Base-by-base conservation (phyloP, 2,888 invertebrate species). In the Harpalus rubripes region DNA sequence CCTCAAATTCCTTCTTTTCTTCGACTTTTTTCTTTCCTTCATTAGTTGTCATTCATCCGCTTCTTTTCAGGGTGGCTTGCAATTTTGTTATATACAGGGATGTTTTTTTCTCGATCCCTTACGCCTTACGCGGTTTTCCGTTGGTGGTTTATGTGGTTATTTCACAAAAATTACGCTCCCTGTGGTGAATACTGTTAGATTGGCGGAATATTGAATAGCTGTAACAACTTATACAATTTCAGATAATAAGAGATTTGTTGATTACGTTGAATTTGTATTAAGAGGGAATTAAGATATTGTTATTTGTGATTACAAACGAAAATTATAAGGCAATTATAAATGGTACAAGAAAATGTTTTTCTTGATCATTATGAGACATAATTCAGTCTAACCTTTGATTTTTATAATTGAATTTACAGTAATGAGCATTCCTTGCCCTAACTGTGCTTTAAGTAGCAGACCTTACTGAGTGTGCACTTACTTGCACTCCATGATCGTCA, bases 1-100 rank as follows among this genome's bases (percentile, higher is more conserved):
- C 44, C 12, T 12, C 44, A 52, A 52, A 52, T 52, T 52, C 44
- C 12, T 52, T 52, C 44, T 52, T 52, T 10, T 52, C 44, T 52
- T 52, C 7, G 44, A 52, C 44, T 52, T 52, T 52, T 52, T 52
- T 52, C 44, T 8, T 52, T 12, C 44, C 44, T 10, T 52, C 44
- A 52, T 52, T 52, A 52, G 44, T 52, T 52, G 44, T 52, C 44
- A 52, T 52, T 52, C 44, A 52, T 52, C 44, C 44, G 44, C 44
- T 52, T 12, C 44, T 52, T 12, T 52, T 52, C 44, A 52, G 10
- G 10, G 6, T 44, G 1, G 6, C 44, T 44, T 44, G 44, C 44
- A 44, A n/a, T n/a, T n/a, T n/a, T n/a, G n/a, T 10, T 44, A 10
- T 44, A 52, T 10, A 52, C 44, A 52, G 10, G 44, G 44, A 52